Evolutionary conservation across 2,113 vertebrate species (phyloP), one percentile per base, ranked within the genome.

Genomic region (Cryptotis parvus): DNA sequence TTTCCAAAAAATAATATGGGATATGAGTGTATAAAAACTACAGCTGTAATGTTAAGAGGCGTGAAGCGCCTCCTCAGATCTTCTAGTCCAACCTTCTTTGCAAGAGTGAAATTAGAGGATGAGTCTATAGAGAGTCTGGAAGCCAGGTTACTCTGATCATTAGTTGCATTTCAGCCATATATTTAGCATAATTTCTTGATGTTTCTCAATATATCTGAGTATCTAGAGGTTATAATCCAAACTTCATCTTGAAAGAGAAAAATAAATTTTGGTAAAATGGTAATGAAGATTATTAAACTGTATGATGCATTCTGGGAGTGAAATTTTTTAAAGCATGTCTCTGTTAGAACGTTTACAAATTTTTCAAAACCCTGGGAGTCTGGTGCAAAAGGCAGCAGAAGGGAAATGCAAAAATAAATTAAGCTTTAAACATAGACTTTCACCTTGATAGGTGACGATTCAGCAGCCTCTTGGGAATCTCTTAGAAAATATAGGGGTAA

Each of bases 191-290:
- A 65, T 73, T 43, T 63, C 31, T 24, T n/a, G n/a, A n/a, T 91
- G 73, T 72, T 87, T 84, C 8, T 81, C 10, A 76, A 6, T 10
- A 18, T 15, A 1, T 9, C 11, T n/a, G 41, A 87, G 52, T 73
- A 11, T 24, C 1, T n/a, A 69, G 39, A 29, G 7, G n/a, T 81
- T 84, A 81, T 78, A 87, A 78, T 27, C 18, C 16, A 77, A 12
- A 66, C 15, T 68, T 88, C 41, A 73, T 76, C 14, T 61, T 75
- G 33, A 91, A 90, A 90, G 7, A 84, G 41, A 12, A 65, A 84
- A 65, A 29, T 14, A 55, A 6, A 35, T 91, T 86, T 73, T 73
- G 7, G 2, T n/a, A 72, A 84, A 58, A 84, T 65, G 4, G 4
- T 39, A 31, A 81, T 79, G 43, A 26, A 61, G 45, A 43, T 80